Conservation (phyloP, 2,797 vertebrate genomes). For the Cuculus canorus region DNA sequence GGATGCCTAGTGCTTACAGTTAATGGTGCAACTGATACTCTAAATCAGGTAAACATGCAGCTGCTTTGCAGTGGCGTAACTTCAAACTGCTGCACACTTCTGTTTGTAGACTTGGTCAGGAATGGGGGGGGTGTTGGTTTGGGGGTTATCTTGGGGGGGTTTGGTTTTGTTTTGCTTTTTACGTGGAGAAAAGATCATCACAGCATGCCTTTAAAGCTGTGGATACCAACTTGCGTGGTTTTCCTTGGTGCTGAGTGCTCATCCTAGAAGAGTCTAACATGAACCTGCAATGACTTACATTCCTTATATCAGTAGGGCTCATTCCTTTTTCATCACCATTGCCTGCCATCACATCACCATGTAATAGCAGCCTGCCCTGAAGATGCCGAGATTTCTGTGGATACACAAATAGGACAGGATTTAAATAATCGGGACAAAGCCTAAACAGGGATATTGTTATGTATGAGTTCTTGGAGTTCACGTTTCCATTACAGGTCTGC, state of each 20-base stretch:
- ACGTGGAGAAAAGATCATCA: not conserved
- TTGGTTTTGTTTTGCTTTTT: no score
- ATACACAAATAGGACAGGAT: no score
- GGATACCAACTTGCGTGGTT: not conserved
- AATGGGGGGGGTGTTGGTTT: not conserved
- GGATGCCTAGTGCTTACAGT: not conserved
- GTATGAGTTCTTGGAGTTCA: not conserved
- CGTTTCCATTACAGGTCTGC: not conserved
- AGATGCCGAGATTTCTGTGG: not conserved
- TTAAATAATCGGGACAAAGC: not conserved
- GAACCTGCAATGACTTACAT: not conserved
- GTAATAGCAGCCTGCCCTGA: not conserved
- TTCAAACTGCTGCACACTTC: not conserved
- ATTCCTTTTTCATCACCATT: not conserved
- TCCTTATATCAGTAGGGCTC: not conserved
- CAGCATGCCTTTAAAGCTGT: not conserved
- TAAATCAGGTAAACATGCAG: not conserved
- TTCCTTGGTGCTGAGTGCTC: not conserved
- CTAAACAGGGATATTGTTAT: accelerated
- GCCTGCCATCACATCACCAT: not conserved
- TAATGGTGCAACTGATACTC: not conserved
- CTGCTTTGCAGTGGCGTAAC: not conserved
- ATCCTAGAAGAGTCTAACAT: not conserved
- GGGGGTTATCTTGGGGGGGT: no score
- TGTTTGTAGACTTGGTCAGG: not conserved